Evolutionary conservation across 2,113 vertebrate genomes (phyloP).

Genomic region (Cavia porcellus): DNA sequence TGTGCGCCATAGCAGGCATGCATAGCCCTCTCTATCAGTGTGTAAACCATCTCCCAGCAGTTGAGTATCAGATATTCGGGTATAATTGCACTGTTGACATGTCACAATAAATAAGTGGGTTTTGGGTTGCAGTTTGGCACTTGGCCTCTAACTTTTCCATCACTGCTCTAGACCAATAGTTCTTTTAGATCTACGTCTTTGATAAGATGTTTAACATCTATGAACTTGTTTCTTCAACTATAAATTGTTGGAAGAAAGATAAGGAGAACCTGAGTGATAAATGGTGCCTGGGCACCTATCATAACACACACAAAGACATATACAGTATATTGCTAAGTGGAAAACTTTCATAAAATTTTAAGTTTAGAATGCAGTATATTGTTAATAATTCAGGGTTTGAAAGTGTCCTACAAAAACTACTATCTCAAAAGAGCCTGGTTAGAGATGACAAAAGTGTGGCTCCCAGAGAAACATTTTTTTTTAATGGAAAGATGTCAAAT

Average conservation of each 20-base stretch:
- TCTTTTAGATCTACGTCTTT: not conserved
- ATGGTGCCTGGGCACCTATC: not conserved
- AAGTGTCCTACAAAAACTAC: not conserved
- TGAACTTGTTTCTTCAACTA: not conserved
- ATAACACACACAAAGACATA: not conserved
- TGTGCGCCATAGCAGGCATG: not conserved
- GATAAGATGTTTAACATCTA: not conserved
- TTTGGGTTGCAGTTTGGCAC: not conserved
- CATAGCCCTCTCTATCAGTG: not conserved
- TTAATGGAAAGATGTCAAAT: not conserved
- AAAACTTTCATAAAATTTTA: not conserved
- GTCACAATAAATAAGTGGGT: not conserved
- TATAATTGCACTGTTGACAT: not conserved
- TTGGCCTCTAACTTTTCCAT: not conserved
- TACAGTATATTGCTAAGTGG: not conserved
- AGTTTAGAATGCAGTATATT: not conserved
- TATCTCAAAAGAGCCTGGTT: not conserved
- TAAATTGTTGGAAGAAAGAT: not conserved
- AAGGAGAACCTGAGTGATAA: not conserved
- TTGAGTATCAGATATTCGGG: not conserved
- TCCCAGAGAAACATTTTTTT: not conserved
- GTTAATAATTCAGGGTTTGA: slow-evolving; percentile 1
- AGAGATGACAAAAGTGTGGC: not conserved
- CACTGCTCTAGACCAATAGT: not conserved
- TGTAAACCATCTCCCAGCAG: not conserved